Percentiles rank a stretch among this genome's conserved stretches.
phyloP scores from a whole-genome alignment of 2,113 vertebrate species.

The Actenoides hombroni region DNA sequence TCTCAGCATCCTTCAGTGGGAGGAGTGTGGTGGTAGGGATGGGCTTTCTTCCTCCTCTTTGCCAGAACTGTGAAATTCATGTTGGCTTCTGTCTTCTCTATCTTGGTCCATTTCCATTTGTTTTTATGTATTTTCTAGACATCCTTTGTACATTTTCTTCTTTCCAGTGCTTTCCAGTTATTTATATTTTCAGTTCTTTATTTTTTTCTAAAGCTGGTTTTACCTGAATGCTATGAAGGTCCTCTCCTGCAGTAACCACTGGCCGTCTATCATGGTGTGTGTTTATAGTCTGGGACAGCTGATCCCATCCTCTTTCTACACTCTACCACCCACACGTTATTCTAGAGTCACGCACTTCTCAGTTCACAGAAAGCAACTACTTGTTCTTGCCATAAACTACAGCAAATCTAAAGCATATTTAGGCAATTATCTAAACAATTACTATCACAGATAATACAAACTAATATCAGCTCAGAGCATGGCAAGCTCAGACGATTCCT shows the following conservation, averaged over 20 bases:
- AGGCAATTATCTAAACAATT: neutral
- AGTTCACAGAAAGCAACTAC: neutral
- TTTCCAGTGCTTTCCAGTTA: neutral
- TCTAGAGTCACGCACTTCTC: neutral
- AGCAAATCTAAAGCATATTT: neutral
- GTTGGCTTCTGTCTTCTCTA: neutral
- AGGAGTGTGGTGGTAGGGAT: neutral
- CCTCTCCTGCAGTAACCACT: neutral
- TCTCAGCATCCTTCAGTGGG: neutral
- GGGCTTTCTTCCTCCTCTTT: neutral
- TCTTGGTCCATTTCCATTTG: neutral
- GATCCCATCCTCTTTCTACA: neutral
- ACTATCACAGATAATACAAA: neutral
- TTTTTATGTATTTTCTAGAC: neutral
- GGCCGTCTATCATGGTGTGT: neutral
- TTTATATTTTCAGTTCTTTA: neutral
- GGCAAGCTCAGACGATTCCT: neutral
- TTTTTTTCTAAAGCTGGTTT: neutral
- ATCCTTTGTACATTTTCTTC: neutral
- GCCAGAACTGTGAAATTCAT: neutral
- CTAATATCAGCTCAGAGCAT: neutral
- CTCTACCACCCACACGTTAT: neutral
- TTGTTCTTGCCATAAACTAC: neutral
- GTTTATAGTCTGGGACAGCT: neutral
- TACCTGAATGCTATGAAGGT: neutral